phyloP scores from a whole-genome alignment of 2,888 invertebrate species.

The Byasa hedistus region DNA sequence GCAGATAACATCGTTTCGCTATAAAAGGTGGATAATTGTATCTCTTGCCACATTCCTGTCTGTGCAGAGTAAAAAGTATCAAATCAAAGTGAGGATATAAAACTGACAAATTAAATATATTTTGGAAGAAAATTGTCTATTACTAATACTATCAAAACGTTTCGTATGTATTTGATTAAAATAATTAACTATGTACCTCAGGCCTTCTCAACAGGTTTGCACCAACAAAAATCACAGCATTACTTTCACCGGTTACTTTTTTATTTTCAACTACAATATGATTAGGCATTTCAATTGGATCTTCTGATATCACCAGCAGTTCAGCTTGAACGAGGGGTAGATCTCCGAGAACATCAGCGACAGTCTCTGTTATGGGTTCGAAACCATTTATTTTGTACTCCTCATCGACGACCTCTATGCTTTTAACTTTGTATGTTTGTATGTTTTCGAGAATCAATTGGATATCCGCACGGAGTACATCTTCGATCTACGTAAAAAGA shows the following conservation, averaged over 20 bases:
- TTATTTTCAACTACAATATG: constrained; percentile 82
- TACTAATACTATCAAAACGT: no score
- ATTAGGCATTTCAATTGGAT: constrained; percentile 67
- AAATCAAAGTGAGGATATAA: no score
- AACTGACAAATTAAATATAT: no score
- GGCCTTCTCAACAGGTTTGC: constrained; percentile 73
- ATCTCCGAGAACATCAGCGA: constrained; percentile 82
- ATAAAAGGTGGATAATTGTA: no score
- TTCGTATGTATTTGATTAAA: not conserved
- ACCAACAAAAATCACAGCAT: constrained; percentile 74
- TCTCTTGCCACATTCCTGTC: no score
- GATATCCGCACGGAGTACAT: constrained; percentile 80
- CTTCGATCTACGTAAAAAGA: constrained; percentile 53
- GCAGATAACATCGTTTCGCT: no score
- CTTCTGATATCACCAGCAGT: constrained; percentile 78
- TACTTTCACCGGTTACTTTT: constrained; percentile 78
- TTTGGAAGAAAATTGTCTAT: no score
- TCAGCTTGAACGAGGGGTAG: constrained; percentile 85
- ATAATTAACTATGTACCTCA: constrained; percentile 55
- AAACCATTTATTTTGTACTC: constrained; percentile 73
- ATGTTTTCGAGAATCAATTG: constrained; percentile 88
- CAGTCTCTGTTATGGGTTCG: constrained; percentile 73
- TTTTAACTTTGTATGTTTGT: constrained; percentile 81
- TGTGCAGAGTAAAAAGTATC: no score
- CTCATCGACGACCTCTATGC: constrained; percentile 75